A percentile compares a stretch with the other conserved stretches of the same genome.
Conservation (phyloP, 2,113 vertebrate genomes). For the Stigmatopora argus region DNA sequence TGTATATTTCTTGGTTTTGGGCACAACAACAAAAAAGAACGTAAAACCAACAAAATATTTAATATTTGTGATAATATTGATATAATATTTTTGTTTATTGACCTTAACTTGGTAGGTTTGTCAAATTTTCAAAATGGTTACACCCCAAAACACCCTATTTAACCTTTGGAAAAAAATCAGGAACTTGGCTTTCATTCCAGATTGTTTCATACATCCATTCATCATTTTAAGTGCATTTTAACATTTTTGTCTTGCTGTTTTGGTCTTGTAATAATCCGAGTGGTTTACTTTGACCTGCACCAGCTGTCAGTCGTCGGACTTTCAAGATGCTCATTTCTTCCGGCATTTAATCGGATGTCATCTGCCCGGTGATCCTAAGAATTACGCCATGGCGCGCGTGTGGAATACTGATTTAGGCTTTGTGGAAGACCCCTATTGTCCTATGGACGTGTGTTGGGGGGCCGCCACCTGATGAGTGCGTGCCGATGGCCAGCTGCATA, state of each 20-base stretch:
- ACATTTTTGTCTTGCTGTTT: not conserved
- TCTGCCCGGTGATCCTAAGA: slow-evolving; percentile 23
- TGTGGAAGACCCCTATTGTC: slow-evolving; percentile 44
- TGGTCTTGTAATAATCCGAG: too few relatives aligned
- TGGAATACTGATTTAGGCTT: slow-evolving; percentile 43
- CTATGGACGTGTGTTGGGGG: slow-evolving; percentile 36
- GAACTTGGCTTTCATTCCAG: too few relatives aligned
- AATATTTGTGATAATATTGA: too few relatives aligned
- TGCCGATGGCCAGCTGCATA: slow-evolving; percentile 61
- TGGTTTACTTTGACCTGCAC: slow-evolving; percentile 45
- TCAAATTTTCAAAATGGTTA: too few relatives aligned
- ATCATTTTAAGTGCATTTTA: not conserved
- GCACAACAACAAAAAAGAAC: too few relatives aligned
- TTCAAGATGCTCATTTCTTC: not conserved
- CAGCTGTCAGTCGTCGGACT: slow-evolving; percentile 38
- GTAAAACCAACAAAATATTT: too few relatives aligned
- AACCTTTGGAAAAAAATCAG: too few relatives aligned
- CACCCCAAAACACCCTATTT: too few relatives aligned
- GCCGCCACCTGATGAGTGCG: slow-evolving; percentile 57
- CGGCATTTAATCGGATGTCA: not conserved
- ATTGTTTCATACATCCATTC: not conserved
- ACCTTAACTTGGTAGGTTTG: too few relatives aligned
- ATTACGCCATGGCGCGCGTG: slow-evolving; percentile 38
- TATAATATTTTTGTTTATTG: too few relatives aligned
- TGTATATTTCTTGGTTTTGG: too few relatives aligned